phyloP scores from a whole-genome alignment of 2,888 invertebrate species.

The Hipparchia semele region DNA sequence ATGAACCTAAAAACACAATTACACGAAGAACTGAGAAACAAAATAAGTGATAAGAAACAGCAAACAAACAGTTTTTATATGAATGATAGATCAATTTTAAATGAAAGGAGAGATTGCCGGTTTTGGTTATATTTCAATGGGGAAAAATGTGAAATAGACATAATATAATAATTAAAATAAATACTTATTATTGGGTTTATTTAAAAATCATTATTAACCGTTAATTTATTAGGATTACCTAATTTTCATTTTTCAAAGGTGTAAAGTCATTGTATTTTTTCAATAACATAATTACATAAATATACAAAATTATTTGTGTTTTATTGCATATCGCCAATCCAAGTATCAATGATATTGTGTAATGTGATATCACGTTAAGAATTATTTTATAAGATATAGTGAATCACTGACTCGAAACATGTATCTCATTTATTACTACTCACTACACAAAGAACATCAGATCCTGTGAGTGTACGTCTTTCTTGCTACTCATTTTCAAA shows the following conservation, averaged over 20 bases:
- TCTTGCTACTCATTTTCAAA: not conserved
- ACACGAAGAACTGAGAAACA: not conserved
- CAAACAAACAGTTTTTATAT: not conserved
- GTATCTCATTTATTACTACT: not conserved
- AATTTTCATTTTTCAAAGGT: not conserved
- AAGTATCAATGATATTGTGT: not conserved
- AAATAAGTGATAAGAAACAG: not conserved
- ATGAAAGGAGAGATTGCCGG: constrained; percentile 55
- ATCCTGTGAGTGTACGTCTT: not conserved
- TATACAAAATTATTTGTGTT: constrained; percentile 1
- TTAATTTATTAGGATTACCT: not conserved
- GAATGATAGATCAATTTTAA: constrained; percentile 36
- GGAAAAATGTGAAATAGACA: constrained; percentile 60
- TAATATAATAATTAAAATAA: constrained; percentile 43
- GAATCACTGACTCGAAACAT: constrained; percentile 9
- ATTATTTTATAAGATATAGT: constrained; percentile 8
- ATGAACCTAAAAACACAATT: not conserved
- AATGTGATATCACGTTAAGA: constrained; percentile 10
- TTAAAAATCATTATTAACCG: not conserved
- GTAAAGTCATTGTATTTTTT: not conserved
- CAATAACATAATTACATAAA: not conserved
- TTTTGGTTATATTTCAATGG: constrained; percentile 69
- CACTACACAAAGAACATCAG: not conserved
- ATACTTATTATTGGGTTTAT: not conserved
- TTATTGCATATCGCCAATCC: constrained; percentile 12